phyloP scores from a whole-genome alignment of 2,888 invertebrate genomes.

The Epicampocera succincta region DNA sequence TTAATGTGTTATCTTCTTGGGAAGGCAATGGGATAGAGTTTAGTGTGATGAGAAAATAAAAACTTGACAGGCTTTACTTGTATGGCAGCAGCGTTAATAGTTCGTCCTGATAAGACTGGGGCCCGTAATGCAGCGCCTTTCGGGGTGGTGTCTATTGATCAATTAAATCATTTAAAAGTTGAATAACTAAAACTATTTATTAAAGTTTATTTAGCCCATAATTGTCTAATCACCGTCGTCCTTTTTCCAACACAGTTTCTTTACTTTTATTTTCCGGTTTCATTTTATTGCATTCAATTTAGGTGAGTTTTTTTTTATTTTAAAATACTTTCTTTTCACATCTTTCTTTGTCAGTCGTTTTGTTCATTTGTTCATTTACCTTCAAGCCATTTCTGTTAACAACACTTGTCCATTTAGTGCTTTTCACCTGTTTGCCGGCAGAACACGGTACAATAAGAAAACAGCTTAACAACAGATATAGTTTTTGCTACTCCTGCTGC shows the following conservation, averaged over 20 bases:
- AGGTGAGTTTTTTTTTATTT: background rate
- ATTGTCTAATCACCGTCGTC: too few species aligned
- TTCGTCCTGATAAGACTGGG: too few species aligned
- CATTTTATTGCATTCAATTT: conserved; percentile 9
- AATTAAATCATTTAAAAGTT: too few species aligned
- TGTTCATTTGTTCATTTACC: conserved; percentile 62
- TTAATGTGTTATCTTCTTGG: too few species aligned
- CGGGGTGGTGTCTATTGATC: too few species aligned
- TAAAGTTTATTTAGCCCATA: too few species aligned
- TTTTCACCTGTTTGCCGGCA: conserved; percentile 60
- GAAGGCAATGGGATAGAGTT: too few species aligned
- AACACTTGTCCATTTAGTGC: conserved; percentile 67
- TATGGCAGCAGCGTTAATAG: too few species aligned
- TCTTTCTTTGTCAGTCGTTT: conserved; percentile 19
- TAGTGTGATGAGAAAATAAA: too few species aligned
- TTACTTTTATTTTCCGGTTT: background rate
- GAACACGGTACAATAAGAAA: conserved; percentile 20
- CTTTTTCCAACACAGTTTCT: background rate
- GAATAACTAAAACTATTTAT: too few species aligned
- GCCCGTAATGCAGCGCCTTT: too few species aligned
- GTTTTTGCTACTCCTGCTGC: background rate
- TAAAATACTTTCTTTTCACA: background rate
- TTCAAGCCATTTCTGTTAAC: conserved; percentile 64
- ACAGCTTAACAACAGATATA: conserved; percentile 17
- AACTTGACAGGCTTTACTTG: too few species aligned